Base-by-base conservation (phyloP, 1,140 invertebrate species). In the Drosophila ficusphila region DNA sequence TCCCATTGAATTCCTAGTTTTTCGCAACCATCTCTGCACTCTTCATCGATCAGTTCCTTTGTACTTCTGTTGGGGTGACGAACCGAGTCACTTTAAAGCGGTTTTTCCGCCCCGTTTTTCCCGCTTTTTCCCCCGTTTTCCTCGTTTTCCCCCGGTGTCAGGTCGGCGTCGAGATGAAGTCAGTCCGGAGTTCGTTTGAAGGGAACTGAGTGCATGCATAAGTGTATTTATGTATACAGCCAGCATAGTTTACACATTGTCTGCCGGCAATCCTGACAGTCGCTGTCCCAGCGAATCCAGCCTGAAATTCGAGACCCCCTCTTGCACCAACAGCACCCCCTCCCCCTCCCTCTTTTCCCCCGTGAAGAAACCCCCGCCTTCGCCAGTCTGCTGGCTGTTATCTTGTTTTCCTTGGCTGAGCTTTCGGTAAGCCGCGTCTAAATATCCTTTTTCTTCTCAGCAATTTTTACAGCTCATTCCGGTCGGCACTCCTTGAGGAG, bases 391-490 rank as follows among this genome's bases (percentile, higher is more conserved):
- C 16, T 47, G 56, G 12, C 68, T 72, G 53, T 72, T 52, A 42
- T 68, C 76, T 71, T 78, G 53, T 61, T 78, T 72, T 51, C 42
- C 44, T 57, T 53, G 62, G 71, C 62, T 56, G 57, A 79, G 75
- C 79, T 67, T 52, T 65, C 48, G 64, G 58, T 79, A 79, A 83
- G 79, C 70, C 79, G 76, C 58, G 79, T 85, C 79, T 79, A 85
- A 83, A 79, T 71, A 83, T 75, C 51, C 78, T 48, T 72, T 72
- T 72, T 70, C 33, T 31, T 41, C 14, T 27, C 21, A 42, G 67
- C 44, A 56, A 61, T 75, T 74, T 58, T 74, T 83, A 83, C 79
- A 83, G 79, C 79, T 83, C 76, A 83, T 85, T 83, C 82, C 52
- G 47, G 53, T 51, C 76, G 78, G 85, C 79, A 83, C 75, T 85